A percentile compares a stretch with the other conserved stretches of the same genome.
These are phyloP conservation scores for Rousettus madagascariensis DNA, from an alignment of 2,797 vertebrate species.

Conservation along the genomic window DNA sequence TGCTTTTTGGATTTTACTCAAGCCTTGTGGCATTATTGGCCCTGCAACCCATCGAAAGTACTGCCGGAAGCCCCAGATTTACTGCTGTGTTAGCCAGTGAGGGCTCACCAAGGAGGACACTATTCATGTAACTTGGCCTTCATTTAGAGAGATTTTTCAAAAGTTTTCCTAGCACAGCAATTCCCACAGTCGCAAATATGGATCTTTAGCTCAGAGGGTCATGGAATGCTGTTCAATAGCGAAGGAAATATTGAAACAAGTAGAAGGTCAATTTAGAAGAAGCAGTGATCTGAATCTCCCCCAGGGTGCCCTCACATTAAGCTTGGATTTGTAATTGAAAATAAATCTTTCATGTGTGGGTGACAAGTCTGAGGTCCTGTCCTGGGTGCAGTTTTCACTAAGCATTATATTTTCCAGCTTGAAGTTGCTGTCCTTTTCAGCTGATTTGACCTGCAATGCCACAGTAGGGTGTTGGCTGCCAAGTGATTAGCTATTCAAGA, in stretches of 20 bases:
- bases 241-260: conserved; percentile 65
- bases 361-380: conserved; percentile 62
- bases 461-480: conserved; percentile 45
- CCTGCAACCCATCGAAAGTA: background rate
- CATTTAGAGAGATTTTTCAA: conserved; percentile 40
- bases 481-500: conserved; percentile 70
- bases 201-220: conserved; percentile 56
- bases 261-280: conserved; percentile 67
- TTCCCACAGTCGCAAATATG: conserved; percentile 20
- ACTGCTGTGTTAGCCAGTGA: background rate
- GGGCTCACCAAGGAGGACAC: conserved; percentile 32
- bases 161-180: conserved; percentile 20
- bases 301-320: conserved; percentile 47
- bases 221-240: background rate
- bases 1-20: background rate
- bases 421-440: conserved; percentile 63
- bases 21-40: background rate
- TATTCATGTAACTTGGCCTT: conserved; percentile 29
- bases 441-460: conserved; percentile 59
- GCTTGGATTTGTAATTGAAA: conserved; percentile 68
- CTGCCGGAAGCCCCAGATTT: background rate
- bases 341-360: conserved; percentile 66
- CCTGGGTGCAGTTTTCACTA: conserved; percentile 53
- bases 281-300: conserved; percentile 63
- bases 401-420: conserved; percentile 63